phyloP scores from a whole-genome alignment of 2,113 vertebrate genomes.

The Equus przewalskii region DNA sequence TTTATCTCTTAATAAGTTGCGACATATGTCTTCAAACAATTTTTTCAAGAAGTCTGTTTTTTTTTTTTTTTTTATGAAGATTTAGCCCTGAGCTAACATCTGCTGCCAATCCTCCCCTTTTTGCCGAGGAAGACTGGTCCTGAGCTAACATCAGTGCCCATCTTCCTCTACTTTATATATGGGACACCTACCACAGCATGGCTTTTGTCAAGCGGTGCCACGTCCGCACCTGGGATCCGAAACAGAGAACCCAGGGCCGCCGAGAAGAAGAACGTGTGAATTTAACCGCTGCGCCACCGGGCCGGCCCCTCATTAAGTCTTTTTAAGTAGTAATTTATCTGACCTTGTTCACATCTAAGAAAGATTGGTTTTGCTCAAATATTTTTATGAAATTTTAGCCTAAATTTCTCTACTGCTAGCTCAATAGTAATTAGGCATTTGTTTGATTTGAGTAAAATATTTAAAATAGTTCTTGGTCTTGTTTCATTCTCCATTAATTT shows the following conservation, averaged over 20 bases:
- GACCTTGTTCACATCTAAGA: background rate
- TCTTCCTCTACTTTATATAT: no score
- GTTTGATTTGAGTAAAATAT: background rate
- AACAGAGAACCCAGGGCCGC: no score
- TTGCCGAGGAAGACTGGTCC: no score
- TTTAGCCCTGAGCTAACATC: no score
- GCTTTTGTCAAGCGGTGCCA: no score
- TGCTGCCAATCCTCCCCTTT: no score
- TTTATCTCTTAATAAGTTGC: background rate
- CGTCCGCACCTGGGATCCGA: no score
- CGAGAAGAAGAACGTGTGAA: no score
- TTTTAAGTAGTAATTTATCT: background rate
- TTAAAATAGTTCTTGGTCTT: background rate
- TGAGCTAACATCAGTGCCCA: no score
- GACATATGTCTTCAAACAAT: background rate
- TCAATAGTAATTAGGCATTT: background rate
- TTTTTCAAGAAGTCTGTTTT: background rate
- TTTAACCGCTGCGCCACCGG: no score
- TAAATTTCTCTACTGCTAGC: background rate
- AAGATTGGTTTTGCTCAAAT: background rate
- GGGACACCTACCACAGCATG: no score
- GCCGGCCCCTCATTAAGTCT: background rate
- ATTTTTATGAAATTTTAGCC: background rate
- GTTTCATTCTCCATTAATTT: background rate
- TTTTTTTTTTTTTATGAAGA: background rate